phyloP scores from a whole-genome alignment of 2,888 invertebrate genomes.

The Orthosia gothica region DNA sequence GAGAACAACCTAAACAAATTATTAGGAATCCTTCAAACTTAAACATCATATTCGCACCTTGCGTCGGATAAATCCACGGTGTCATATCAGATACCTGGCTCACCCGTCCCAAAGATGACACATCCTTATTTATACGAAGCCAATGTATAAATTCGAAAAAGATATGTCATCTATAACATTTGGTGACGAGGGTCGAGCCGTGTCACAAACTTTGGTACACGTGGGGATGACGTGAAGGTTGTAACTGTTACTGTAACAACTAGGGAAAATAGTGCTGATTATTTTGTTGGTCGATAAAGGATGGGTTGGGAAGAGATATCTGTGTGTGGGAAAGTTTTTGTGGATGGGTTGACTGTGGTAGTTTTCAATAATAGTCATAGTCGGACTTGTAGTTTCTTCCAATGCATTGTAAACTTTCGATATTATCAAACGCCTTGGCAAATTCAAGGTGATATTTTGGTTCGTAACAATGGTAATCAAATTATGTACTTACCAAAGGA shows the following conservation, averaged over 20 bases:
- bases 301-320: conserved; percentile 8
- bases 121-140: conserved; percentile 56
- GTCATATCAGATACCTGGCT: conserved; percentile 64
- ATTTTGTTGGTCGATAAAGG: conserved; percentile 25
- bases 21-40: conserved; percentile 9
- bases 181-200: conserved; percentile 82
- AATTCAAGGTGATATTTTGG: background rate
- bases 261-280: conserved; percentile 44
- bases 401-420: background rate
- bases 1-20: conserved; percentile 8
- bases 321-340: background rate
- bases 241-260: conserved; percentile 42
- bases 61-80: conserved; percentile 62
- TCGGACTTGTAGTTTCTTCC: no score
- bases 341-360: background rate
- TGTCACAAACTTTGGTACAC: conserved; percentile 79
- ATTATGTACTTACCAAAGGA: background rate
- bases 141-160: conserved; percentile 70
- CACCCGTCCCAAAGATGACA: conserved; percentile 69
- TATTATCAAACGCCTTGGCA: background rate
- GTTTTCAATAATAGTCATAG: background rate
- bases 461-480: background rate
- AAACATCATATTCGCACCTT: conserved; percentile 28
- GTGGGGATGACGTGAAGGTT: conserved; percentile 69
- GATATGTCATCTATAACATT: conserved; percentile 74